Conservation (phyloP, 2,113 vertebrate genomes). For the Pseudopodoces humilis region DNA sequence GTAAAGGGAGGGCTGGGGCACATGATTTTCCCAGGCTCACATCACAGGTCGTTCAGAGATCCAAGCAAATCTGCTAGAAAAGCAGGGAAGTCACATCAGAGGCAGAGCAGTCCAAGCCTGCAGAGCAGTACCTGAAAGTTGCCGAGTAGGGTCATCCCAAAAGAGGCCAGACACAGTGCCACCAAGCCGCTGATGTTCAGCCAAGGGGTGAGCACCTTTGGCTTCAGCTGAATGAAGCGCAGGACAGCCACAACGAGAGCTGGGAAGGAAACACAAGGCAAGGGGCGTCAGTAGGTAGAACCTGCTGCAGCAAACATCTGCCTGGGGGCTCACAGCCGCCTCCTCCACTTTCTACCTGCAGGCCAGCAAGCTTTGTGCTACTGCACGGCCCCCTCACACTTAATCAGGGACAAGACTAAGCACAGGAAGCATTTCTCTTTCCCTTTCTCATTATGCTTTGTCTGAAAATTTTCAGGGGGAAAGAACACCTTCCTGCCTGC, state of each 20-base stretch:
- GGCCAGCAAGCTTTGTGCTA: not conserved
- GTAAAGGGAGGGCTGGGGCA: not conserved
- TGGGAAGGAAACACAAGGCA: slow-evolving; percentile 59
- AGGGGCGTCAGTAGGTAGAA: not conserved
- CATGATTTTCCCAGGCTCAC: not conserved
- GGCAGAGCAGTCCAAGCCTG: not conserved
- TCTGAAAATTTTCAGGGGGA: not conserved
- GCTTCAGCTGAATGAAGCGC: slow-evolving; percentile 89
- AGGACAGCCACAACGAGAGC: slow-evolving; percentile 85
- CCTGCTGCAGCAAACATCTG: not conserved
- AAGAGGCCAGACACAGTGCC: slow-evolving; percentile 79
- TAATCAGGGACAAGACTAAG: not conserved
- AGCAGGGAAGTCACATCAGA: not conserved
- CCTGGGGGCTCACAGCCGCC: not conserved
- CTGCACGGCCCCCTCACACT: not conserved
- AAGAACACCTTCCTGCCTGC: not conserved
- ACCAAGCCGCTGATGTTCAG: slow-evolving; percentile 82
- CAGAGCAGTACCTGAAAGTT: slow-evolving; percentile 87
- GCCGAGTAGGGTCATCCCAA: slow-evolving; percentile 91
- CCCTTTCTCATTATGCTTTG: not conserved
- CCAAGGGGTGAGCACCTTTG: slow-evolving; percentile 79
- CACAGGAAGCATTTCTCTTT: not conserved
- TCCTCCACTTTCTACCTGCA: not conserved
- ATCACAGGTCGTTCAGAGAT: not conserved
- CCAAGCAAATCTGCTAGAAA: not conserved